Percentiles rank a stretch among this genome's conserved stretches.
phyloP scores from a whole-genome alignment of 2,113 vertebrate species.

The Porphyrio hochstetteri region DNA sequence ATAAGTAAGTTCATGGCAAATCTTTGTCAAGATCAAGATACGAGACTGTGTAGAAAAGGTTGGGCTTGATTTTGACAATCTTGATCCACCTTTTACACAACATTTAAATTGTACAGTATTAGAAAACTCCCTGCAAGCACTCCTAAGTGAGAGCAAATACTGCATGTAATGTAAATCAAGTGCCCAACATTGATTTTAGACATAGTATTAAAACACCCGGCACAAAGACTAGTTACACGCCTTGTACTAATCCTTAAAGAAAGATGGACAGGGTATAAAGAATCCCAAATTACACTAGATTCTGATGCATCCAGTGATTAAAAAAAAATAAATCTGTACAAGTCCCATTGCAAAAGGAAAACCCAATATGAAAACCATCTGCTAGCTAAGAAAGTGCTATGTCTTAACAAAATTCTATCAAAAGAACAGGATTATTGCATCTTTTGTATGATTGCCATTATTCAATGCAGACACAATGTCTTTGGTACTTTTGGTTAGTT shows the following conservation, averaged over 20 bases:
- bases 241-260: not conserved
- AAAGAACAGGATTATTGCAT: not conserved
- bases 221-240: not conserved
- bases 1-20: not conserved
- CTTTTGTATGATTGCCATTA: not conserved
- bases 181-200: not conserved
- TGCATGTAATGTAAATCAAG: fast-evolving
- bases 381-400: not conserved
- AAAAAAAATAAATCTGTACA: not conserved
- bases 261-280: not conserved
- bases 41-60: not conserved
- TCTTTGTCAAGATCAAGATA: not conserved
- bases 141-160: not conserved
- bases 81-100: not conserved
- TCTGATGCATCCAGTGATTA: not conserved
- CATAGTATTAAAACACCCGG: not conserved
- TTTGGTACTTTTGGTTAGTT: not conserved
- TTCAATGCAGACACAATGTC: not conserved
- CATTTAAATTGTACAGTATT: not conserved
- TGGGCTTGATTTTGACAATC: not conserved
- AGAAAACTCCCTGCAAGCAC: not conserved
- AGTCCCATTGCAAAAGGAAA: not conserved
- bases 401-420: not conserved
- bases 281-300: not conserved
- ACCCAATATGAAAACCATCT: not conserved